Conservation (phyloP, 1,140 invertebrate genomes). For the Spodoptera litura region DNA sequence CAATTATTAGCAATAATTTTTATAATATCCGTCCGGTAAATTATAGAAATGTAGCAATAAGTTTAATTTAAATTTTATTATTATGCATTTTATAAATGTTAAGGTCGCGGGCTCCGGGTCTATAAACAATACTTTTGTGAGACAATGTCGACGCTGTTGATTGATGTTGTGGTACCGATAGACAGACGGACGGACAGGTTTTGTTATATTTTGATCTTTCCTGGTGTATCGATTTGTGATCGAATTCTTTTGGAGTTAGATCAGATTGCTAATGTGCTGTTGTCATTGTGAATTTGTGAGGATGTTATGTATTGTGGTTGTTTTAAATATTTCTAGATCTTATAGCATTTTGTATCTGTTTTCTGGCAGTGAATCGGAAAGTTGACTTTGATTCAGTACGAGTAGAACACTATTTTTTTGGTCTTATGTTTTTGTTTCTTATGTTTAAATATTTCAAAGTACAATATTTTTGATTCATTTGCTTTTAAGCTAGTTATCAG, state of each 20-base stretch:
- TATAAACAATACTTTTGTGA: conserved; percentile 23
- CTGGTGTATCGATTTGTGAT: neutral
- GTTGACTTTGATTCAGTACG: too few species aligned
- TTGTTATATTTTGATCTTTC: conserved; percentile 19
- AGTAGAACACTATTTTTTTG: too few species aligned
- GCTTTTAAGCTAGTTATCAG: too few species aligned
- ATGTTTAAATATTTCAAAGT: too few species aligned
- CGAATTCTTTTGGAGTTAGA: conserved; percentile 32
- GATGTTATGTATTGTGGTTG: too few species aligned
- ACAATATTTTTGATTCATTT: too few species aligned
- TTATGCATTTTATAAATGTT: neutral
- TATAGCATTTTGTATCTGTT: too few species aligned
- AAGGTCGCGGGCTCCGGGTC: conserved; percentile 17
- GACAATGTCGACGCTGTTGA: conserved; percentile 24
- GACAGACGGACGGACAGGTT: conserved; percentile 39
- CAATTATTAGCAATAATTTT: neutral
- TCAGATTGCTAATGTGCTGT: neutral
- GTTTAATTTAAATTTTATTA: conserved; percentile 1
- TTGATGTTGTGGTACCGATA: conserved; percentile 23
- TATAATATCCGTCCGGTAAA: conserved; percentile 2
- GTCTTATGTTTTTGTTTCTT: too few species aligned
- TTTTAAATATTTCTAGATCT: too few species aligned
- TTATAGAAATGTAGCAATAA: neutral
- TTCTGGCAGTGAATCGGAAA: too few species aligned
- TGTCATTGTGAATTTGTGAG: too few species aligned